Percentiles rank a stretch among this genome's conserved stretches.
Evolutionary conservation across 1,140 invertebrate species (phyloP).

Genomic region (Campoletis sonorensis): DNA sequence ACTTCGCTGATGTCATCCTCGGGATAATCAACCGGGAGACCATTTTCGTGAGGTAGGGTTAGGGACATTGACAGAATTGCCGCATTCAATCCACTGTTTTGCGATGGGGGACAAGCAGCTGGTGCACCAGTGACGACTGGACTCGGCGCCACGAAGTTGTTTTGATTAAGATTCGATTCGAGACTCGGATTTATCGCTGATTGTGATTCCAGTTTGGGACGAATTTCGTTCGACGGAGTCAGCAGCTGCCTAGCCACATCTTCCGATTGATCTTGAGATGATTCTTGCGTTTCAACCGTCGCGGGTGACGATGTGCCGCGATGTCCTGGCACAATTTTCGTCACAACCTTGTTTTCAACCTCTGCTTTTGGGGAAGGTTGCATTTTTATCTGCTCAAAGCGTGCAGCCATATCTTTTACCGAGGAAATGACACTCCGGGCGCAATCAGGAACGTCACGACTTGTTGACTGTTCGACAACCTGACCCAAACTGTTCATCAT

Average conservation of each 20-base stretch:
- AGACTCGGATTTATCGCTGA: constrained; percentile 60
- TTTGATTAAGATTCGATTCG: constrained; percentile 66
- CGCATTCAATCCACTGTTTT: constrained; percentile 69
- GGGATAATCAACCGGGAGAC: constrained; percentile 72
- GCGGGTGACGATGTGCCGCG: constrained; percentile 48
- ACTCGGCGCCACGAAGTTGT: constrained; percentile 56
- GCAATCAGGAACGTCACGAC: constrained; percentile 71
- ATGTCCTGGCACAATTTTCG: constrained; percentile 16
- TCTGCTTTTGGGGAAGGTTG: constrained; percentile 54
- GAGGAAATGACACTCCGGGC: constrained; percentile 71
- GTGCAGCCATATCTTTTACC: constrained; percentile 88
- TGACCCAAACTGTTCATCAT: constrained; percentile 68
- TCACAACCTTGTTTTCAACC: constrained; percentile 46
- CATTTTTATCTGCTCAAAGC: constrained; percentile 84
- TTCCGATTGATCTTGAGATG: constrained; percentile 38
- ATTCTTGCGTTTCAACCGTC: constrained; percentile 52
- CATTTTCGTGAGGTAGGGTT: constrained; percentile 73
- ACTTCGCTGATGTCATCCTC: constrained; percentile 75
- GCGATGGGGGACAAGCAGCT: constrained; percentile 42
- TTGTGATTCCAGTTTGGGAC: constrained; percentile 58
- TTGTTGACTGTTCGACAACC: constrained; percentile 12
- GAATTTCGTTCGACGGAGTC: constrained; percentile 53
- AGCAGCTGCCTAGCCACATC: constrained; percentile 35
- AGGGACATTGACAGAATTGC: constrained; percentile 73
- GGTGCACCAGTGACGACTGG: background rate